Conservation (phyloP, 2,888 invertebrate genomes). For the Cosmorhoe ocellata region DNA sequence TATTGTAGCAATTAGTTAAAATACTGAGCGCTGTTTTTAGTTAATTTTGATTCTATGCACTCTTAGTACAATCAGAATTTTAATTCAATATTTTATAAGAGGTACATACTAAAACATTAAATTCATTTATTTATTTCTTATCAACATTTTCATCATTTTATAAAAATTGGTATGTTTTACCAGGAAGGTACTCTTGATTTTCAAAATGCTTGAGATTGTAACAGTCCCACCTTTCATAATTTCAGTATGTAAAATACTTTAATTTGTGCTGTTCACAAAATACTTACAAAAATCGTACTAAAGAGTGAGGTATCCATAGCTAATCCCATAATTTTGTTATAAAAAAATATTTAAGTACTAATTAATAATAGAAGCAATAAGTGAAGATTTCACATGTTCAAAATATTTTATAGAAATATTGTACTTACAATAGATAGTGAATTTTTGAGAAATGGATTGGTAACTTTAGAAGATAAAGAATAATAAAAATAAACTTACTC, state of each 20-base stretch:
- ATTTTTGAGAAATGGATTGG: constrained; percentile 3
- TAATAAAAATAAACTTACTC: constrained; percentile 31
- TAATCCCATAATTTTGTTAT: not conserved
- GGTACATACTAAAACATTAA: no score
- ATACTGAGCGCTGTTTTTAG: no score
- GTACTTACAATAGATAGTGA: constrained; percentile 13
- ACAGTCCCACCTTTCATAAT: constrained; percentile 3
- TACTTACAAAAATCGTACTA: constrained; percentile 1
- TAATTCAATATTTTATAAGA: not conserved
- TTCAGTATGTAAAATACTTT: not conserved
- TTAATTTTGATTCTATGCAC: no score
- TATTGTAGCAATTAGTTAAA: no score
- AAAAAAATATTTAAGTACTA: not conserved
- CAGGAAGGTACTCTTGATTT: not conserved
- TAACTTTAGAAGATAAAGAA: constrained; percentile 26
- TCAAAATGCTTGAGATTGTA: constrained; percentile 5
- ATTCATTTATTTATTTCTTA: no score
- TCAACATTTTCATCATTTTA: no score
- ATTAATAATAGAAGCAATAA: no score
- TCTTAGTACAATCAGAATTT: no score
- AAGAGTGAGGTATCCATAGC: constrained; percentile 14
- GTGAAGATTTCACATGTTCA: no score
- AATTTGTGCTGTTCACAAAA: constrained; percentile 16
- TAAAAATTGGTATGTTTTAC: not conserved
- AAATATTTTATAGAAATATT: not conserved